Conservation (phyloP, 2,113 vertebrate genomes). For the Spermophilus dauricus region DNA sequence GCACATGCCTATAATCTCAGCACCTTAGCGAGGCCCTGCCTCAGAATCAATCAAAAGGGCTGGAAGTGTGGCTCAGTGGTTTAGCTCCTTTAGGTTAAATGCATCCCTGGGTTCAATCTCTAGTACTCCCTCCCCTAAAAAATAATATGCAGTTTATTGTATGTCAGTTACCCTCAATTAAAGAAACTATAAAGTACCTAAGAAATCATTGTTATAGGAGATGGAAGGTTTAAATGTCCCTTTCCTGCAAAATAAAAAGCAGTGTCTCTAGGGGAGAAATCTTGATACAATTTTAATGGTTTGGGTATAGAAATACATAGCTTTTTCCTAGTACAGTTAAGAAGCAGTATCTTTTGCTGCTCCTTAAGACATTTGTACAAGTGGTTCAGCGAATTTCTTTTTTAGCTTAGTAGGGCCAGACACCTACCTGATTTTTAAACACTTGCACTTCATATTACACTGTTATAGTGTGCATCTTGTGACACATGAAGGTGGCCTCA, state of each 20-base stretch:
- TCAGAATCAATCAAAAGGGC: not conserved
- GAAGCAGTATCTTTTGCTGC: not conserved
- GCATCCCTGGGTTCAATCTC: not conserved
- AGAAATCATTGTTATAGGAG: not conserved
- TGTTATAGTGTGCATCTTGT: not conserved
- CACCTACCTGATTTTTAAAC: not conserved
- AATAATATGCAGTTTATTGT: not conserved
- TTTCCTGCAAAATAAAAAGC: not conserved
- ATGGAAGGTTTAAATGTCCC: not conserved
- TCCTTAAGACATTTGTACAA: conserved; percentile 40
- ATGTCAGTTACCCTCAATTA: conserved; percentile 12
- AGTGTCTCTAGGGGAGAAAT: not conserved
- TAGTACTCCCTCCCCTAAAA: too few relatives aligned
- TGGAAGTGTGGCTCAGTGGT: too few relatives aligned
- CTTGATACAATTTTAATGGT: conserved; percentile 12
- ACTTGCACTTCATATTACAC: not conserved
- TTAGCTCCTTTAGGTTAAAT: not conserved
- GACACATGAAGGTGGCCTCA: not conserved
- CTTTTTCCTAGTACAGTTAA: not conserved
- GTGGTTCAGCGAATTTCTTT: conserved; percentile 4
- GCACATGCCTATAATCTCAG: not conserved
- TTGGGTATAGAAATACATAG: conserved; percentile 7
- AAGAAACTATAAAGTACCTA: not conserved
- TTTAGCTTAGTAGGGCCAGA: not conserved
- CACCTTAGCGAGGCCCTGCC: not conserved